Conservation (phyloP, 1,140 invertebrate genomes). For the Hesperophylax magnus region DNA sequence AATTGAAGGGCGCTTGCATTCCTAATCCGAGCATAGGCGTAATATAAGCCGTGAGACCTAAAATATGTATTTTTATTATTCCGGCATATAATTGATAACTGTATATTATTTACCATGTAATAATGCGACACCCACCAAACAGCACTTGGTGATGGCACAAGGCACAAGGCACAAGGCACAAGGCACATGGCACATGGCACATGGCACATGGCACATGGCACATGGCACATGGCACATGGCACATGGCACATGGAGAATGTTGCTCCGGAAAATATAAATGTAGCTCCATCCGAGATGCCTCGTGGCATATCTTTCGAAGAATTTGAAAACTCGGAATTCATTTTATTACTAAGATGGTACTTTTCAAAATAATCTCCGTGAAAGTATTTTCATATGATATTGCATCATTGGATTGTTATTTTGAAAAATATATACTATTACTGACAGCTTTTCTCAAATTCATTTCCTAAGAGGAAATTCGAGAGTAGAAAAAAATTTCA, state of each 20-base stretch:
- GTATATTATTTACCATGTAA: conserved; percentile 47
- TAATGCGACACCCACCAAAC: conserved; percentile 47
- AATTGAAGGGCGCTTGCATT: background rate
- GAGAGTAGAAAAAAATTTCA: too few relatives aligned
- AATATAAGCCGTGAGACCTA: background rate
- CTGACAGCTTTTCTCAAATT: too few relatives aligned
- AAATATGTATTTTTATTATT: conserved; percentile 48
- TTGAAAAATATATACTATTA: background rate
- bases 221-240: too few relatives aligned
- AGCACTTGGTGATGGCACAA: too few relatives aligned
- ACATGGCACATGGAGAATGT: conserved; percentile 19
- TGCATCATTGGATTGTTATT: background rate
- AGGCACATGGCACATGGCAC: background rate
- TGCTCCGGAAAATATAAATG: conserved; percentile 12
- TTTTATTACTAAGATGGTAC: background rate
- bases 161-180: too few relatives aligned
- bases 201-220: too few relatives aligned
- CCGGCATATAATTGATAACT: conserved; percentile 53
- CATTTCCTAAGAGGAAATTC: too few relatives aligned
- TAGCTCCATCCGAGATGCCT: conserved; percentile 5
- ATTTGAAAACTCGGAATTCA: conserved; percentile 7
- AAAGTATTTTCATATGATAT: too few relatives aligned
- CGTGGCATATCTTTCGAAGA: conserved; percentile 5
- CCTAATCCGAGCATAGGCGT: conserved; percentile 30
- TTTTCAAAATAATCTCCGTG: background rate